phyloP scores from a whole-genome alignment of 2,113 vertebrate genomes.

The Tamias sibiricus region DNA sequence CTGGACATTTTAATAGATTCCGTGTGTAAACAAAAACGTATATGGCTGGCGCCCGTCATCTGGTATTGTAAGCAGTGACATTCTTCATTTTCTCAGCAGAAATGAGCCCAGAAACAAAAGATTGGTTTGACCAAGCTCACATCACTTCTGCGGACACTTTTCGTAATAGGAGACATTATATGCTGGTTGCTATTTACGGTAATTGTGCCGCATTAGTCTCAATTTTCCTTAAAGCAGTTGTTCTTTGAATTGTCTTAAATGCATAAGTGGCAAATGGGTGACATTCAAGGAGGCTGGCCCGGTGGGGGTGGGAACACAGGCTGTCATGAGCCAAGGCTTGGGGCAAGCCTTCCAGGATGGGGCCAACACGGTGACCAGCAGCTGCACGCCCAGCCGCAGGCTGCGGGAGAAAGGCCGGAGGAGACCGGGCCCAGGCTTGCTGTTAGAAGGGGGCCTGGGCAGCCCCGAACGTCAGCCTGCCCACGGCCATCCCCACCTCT shows the following conservation, averaged over 20 bases:
- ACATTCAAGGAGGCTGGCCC: background rate
- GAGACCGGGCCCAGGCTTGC: background rate
- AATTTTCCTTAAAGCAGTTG: constrained; percentile 41
- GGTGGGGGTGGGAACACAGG: background rate
- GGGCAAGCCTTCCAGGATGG: rapidly evolving
- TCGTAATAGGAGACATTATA: background rate
- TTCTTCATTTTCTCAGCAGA: background rate
- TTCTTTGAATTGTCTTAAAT: constrained; percentile 70
- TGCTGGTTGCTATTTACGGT: constrained; percentile 45
- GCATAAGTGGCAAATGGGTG: constrained; percentile 53
- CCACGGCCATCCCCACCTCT: rapidly evolving
- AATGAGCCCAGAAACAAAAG: background rate
- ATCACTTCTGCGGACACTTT: background rate
- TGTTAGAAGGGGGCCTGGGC: background rate
- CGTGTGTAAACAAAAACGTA: background rate
- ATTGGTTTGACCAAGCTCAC: constrained; percentile 17
- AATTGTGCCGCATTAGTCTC: constrained; percentile 55
- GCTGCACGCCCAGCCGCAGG: rapidly evolving
- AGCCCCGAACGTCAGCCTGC: rapidly evolving
- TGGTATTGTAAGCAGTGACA: background rate
- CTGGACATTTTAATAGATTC: constrained; percentile 5
- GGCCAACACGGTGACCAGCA: rapidly evolving
- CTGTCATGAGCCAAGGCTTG: rapidly evolving
- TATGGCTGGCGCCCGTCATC: rapidly evolving
- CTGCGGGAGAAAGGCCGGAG: too few relatives aligned